A percentile compares a stretch with the other conserved stretches of the same genome.
Evolutionary conservation across 2,113 vertebrate species (phyloP).

Genomic region (Aviceda subcristata): DNA sequence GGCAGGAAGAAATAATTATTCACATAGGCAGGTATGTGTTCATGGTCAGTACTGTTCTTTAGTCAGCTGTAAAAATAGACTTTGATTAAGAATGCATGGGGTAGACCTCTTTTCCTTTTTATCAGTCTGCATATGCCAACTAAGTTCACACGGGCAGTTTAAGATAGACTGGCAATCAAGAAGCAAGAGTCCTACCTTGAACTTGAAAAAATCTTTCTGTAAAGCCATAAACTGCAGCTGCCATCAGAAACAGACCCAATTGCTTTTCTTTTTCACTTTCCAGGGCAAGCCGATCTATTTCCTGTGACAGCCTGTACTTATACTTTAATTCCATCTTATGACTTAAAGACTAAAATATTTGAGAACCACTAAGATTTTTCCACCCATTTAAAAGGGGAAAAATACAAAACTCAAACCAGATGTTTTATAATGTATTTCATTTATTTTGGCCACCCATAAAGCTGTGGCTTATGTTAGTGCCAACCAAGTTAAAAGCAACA

Average conservation of each 20-base stretch:
- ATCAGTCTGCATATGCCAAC: neutral
- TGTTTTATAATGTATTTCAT: conserved; percentile 49
- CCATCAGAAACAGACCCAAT: conserved; percentile 25
- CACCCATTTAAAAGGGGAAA: neutral
- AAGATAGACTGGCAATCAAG: neutral
- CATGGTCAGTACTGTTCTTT: neutral
- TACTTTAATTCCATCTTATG: conserved; percentile 34
- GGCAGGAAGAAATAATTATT: neutral
- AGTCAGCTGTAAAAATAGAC: neutral
- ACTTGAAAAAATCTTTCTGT: conserved; percentile 12
- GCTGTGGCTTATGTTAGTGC: conserved; percentile 28
- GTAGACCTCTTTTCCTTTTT: neutral
- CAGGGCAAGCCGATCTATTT: conserved; percentile 39
- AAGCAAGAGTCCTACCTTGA: conserved; percentile 8
- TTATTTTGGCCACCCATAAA: conserved; percentile 43
- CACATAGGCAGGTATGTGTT: neutral
- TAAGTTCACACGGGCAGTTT: neutral
- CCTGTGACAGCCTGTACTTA: conserved; percentile 34
- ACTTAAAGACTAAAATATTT: conserved; percentile 59
- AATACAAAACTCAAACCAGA: neutral
- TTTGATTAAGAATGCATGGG: conserved; percentile 11
- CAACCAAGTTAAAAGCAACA: conserved; percentile 28
- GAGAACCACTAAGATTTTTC: conserved; percentile 35
- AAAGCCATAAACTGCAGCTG: conserved; percentile 19
- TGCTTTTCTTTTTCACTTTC: conserved; percentile 37